phyloP scores from a whole-genome alignment of 2,888 invertebrate genomes.

The Nemotelus pantherinus region DNA sequence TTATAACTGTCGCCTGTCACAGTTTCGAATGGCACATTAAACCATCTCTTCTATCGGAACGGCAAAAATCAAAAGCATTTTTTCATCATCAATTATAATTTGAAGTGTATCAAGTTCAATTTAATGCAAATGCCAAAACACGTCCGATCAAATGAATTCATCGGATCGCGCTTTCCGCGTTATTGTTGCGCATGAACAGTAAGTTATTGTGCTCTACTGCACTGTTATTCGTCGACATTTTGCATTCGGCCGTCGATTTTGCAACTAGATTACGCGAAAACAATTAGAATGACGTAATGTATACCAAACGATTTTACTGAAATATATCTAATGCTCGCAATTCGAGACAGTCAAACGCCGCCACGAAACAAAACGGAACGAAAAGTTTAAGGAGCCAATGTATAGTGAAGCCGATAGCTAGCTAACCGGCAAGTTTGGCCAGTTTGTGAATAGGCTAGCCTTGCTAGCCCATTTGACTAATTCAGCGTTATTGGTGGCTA shows the following conservation, averaged over 20 bases:
- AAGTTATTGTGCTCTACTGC: no score
- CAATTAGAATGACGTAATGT: conserved; percentile 27
- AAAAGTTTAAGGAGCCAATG: neutral
- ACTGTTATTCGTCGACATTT: neutral
- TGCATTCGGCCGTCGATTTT: conserved; percentile 8
- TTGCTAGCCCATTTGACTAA: no score
- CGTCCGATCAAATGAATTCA: conserved; percentile 4
- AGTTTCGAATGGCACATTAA: no score
- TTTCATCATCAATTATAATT: no score
- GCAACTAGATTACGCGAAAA: conserved; percentile 23
- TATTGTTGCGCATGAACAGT: neutral
- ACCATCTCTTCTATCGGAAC: no score
- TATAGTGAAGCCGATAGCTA: neutral
- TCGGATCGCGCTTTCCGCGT: neutral
- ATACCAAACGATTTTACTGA: conserved; percentile 7
- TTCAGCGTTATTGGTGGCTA: no score
- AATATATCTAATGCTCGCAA: conserved; percentile 7
- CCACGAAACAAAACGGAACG: neutral
- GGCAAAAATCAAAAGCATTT: no score
- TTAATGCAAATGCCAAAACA: conserved; percentile 15
- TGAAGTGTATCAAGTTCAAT: neutral
- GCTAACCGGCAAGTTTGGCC: neutral
- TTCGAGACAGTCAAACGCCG: neutral
- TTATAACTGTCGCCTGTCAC: no score
- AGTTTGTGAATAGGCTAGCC: no score